Conservation (phyloP, 2,797 vertebrate species). For the Podarcis siculus region DNA sequence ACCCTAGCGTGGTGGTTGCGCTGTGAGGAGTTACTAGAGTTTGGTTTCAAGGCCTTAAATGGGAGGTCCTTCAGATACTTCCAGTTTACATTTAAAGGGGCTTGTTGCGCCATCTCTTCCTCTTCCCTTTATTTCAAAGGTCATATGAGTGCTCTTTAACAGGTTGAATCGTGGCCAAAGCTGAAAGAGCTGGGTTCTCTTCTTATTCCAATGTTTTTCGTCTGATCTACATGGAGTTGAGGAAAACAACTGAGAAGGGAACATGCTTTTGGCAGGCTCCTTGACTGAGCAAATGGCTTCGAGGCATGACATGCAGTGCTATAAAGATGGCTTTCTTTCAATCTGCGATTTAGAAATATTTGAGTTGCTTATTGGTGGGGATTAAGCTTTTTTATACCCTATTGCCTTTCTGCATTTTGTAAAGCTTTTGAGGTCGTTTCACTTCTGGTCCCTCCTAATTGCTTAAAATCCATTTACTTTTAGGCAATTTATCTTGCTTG, state of each 20-base stretch:
- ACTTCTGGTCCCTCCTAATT: background rate
- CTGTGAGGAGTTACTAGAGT: accelerated
- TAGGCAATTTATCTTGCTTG: background rate
- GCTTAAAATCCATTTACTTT: constrained; percentile 30
- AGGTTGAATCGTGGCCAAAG: background rate
- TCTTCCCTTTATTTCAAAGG: constrained; percentile 19
- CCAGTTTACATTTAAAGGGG: constrained; percentile 18
- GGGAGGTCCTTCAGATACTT: background rate
- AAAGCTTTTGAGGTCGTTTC: background rate
- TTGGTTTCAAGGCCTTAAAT: constrained; percentile 36
- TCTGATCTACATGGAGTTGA: constrained; percentile 3
- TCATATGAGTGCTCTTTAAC: constrained; percentile 20
- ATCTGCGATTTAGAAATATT: constrained; percentile 28
- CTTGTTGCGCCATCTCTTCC: background rate
- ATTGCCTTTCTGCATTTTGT: background rate
- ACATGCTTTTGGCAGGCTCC: constrained; percentile 45
- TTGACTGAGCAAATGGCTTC: constrained; percentile 38
- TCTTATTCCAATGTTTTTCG: constrained; percentile 6
- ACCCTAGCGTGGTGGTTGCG: background rate
- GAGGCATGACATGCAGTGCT: constrained; percentile 28
- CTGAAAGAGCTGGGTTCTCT: constrained; percentile 11
- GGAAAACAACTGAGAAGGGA: constrained; percentile 3
- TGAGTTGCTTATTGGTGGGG: constrained; percentile 31
- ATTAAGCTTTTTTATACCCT: constrained; percentile 1
- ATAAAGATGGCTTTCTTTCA: constrained; percentile 45